These are phyloP conservation scores for Lepas anatifera DNA, from an alignment of 2,888 invertebrate species.

Conservation along the genomic window DNA sequence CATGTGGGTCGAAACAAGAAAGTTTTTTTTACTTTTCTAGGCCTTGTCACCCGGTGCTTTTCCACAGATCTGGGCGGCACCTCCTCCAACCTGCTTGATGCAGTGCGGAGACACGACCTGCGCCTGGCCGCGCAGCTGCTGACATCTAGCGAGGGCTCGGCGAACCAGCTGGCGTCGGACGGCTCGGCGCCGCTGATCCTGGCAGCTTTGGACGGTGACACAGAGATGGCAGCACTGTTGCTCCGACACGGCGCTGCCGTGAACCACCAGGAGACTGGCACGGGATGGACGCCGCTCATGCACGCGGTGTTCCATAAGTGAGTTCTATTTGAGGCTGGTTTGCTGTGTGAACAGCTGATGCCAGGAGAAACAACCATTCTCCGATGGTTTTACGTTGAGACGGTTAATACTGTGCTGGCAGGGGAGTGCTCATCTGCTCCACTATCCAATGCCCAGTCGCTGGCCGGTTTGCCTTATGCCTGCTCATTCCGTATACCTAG, in stretches of 20 bases:
- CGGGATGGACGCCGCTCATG: conserved; percentile 39
- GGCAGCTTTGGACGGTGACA: conserved; percentile 35
- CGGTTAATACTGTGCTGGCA: too few species aligned
- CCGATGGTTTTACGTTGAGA: too few species aligned
- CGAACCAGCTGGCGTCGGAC: conserved; percentile 27
- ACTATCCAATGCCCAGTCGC: too few species aligned
- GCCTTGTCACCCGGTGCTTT: too few species aligned
- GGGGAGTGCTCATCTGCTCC: too few species aligned
- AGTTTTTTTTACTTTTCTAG: too few species aligned
- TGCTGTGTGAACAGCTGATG: conserved; percentile 14
- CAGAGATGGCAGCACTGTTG: conserved; percentile 33
- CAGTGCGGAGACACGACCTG: neutral
- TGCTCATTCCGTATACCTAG: too few species aligned
- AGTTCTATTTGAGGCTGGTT: too few species aligned
- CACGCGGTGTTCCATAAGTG: conserved; percentile 38
- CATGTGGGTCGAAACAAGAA: too few species aligned
- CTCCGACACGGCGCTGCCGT: conserved; percentile 34
- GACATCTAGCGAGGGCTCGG: neutral
- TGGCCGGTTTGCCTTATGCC: too few species aligned
- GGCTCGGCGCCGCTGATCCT: conserved; percentile 37
- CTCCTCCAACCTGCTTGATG: neutral
- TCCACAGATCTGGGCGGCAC: too few species aligned
- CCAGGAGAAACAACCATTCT: neutral
- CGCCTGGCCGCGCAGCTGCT: neutral
- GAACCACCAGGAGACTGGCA: conserved; percentile 34